These are phyloP conservation scores for Menura novaehollandiae DNA, from an alignment of 2,113 vertebrate genomes.

Conservation along the genomic window DNA sequence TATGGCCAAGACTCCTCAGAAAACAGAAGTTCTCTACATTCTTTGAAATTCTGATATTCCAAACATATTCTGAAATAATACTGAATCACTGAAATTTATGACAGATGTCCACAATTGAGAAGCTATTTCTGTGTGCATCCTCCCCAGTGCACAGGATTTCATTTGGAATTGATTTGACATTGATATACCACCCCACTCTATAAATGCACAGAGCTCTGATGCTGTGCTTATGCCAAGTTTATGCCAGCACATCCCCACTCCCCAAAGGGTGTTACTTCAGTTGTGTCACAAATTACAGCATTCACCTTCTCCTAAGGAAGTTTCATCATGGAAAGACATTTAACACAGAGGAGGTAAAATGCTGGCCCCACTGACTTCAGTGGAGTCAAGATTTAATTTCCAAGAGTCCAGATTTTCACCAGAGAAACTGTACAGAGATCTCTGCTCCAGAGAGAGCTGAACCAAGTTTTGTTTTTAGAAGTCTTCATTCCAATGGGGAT, in stretches of 20 bases:
- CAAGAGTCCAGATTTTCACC: background rate
- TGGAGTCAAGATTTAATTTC: background rate
- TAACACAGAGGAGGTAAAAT: background rate
- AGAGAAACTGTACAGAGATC: background rate
- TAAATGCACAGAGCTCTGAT: background rate
- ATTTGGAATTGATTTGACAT: background rate
- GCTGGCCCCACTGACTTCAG: background rate
- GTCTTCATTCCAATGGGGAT: background rate
- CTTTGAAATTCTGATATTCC: background rate
- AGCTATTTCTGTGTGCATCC: conserved; percentile 1
- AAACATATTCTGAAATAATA: background rate
- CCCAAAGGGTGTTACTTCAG: background rate
- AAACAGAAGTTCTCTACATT: background rate
- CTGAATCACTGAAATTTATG: background rate
- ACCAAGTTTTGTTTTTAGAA: background rate
- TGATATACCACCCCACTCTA: background rate
- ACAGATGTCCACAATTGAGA: background rate
- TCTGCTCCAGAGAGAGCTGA: background rate
- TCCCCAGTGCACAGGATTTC: background rate
- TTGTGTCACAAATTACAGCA: background rate
- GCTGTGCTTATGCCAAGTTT: background rate
- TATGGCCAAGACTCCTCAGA: background rate
- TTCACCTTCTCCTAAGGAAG: background rate
- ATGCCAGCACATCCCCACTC: background rate
- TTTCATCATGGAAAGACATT: background rate